Base-by-base conservation (phyloP, 2,113 vertebrate genomes). In the Perca fluviatilis region DNA sequence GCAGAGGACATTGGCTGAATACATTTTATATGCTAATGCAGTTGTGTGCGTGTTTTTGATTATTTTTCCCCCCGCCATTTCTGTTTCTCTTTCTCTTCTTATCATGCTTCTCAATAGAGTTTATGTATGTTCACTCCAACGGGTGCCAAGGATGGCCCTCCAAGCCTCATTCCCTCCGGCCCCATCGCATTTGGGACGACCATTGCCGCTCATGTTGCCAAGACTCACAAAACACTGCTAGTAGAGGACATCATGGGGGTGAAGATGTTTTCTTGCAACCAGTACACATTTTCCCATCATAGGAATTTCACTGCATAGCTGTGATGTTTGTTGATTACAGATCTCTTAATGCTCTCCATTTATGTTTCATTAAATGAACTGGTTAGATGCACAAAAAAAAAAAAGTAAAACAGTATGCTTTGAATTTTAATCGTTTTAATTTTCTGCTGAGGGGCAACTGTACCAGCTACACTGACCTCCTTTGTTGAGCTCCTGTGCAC, bases 201-300 rank as follows among this genome's bases (percentile, higher is more conserved):
- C 82, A 94, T 97, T 87, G 97, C 98, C 86, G 98, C 98, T 85
- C 96, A 99, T 53, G 98, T 99, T 95, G 98, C 98, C 95, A 99
- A 98, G 95, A 97, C 97, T 86, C 96, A 95, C 88, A 98, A 96
- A 93, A 99, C 98, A 2, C 82, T 99, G 88, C 95, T 99, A 46
- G 96, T 99, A 81, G 97, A 99, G 85, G 97, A 99, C 95, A 96
- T 99, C 91, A 93, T 97, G 70, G 98, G 97, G 96, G 98, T 99
- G 94, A 96, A 93, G 60, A 50, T 64, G 13, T 58, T 64, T 25
- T 79, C 56, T 57, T 21, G 0, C 12, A 68, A 61, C 50, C 64
- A 13, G 46, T 43, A 12, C 74, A 36, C 40, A 65, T 65, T 57
- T 18, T 60, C 1, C 16, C 15, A 40, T 68, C 7, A 40, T 10